Base-by-base conservation (phyloP, 1,140 invertebrate genomes). In the Sinella curviseta region DNA sequence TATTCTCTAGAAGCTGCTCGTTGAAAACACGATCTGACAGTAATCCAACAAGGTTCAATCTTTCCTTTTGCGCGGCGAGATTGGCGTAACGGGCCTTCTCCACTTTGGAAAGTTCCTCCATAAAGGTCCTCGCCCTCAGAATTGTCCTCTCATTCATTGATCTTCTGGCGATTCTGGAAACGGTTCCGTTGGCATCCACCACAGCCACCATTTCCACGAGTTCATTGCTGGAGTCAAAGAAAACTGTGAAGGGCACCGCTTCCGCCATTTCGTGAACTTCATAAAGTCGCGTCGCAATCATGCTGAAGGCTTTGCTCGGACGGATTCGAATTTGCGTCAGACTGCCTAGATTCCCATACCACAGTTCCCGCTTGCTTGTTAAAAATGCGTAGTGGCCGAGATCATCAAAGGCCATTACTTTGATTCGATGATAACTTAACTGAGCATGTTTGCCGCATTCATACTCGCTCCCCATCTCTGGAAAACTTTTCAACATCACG, bases 311-410 rank as follows among this genome's bases (percentile, higher is more conserved):
- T 3, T 14, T n/a, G 12, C 65, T 33, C 12, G 65, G 65, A 2
- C 65, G 65, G 3, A 70, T 4, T 2, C 65, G 26, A 17, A 70
- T 33, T 30, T 70, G 65, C 1, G 4, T n/a, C n/a, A 70, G 24
- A 70, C 65, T 70, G 26, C 65, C 65, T 31, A 70, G 2, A n/a
- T 70, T 70, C 3, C 65, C 65, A 24, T 70, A 70, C 65, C 65
- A 70, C 26, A 70, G 31, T n/a, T 70, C 65, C 4, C 65, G 65
- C n/a, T 70, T 70, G 31, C 65, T 70, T 33, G 65, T 70, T 4
- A 70, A 30, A n/a, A 70, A 70, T 3, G 65, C 65, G 65, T 70
- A 70, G n/a, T 70, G 65, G 1, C 65, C 65, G 28, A 30, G 8
- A 30, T 70, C 65, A 33, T 70, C 65, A 24, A 70, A 70, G 4